Evolutionary conservation across 2,113 vertebrate species (phyloP).

Genomic region (Panurus biarmicus): DNA sequence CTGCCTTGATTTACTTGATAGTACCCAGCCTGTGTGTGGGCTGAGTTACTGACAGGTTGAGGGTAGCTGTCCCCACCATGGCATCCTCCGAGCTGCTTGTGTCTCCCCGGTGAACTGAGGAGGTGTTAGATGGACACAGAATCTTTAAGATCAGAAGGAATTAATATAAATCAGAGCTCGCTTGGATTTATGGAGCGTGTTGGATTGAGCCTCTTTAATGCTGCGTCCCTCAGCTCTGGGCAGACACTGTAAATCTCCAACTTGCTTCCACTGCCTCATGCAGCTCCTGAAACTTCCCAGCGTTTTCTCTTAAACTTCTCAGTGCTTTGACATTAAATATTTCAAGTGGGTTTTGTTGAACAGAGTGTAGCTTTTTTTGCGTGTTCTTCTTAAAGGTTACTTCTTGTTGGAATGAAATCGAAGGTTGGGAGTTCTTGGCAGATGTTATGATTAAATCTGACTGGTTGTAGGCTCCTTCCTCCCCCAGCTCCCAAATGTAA

Average conservation of each 20-base stretch:
- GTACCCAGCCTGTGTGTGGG: not conserved
- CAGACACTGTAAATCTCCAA: not conserved
- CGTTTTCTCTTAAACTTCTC: conserved; percentile 22
- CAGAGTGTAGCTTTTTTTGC: not conserved
- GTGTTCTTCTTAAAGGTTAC: conserved; percentile 48
- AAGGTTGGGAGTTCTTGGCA: conserved; percentile 45
- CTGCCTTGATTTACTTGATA: not conserved
- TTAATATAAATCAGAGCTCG: not conserved
- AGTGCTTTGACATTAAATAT: conserved; percentile 48
- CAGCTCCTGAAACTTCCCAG: not conserved
- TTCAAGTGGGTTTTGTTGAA: conserved; percentile 44
- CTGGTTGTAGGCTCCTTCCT: conserved; percentile 35
- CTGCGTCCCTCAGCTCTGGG: not conserved
- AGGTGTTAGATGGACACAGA: not conserved
- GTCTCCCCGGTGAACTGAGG: not conserved
- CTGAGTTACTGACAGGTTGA: not conserved
- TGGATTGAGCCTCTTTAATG: not conserved
- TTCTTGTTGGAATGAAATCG: conserved; percentile 30
- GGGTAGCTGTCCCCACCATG: not conserved
- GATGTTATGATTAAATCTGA: conserved; percentile 59
- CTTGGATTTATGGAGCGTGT: not conserved
- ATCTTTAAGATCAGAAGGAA: not conserved
- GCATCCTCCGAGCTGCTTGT: not conserved
- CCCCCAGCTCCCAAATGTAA: conserved; percentile 41
- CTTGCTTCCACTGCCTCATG: not conserved